These are phyloP conservation scores for Heliconius hewitsoni DNA, from an alignment of 1,140 invertebrate species.

Conservation along the genomic window DNA sequence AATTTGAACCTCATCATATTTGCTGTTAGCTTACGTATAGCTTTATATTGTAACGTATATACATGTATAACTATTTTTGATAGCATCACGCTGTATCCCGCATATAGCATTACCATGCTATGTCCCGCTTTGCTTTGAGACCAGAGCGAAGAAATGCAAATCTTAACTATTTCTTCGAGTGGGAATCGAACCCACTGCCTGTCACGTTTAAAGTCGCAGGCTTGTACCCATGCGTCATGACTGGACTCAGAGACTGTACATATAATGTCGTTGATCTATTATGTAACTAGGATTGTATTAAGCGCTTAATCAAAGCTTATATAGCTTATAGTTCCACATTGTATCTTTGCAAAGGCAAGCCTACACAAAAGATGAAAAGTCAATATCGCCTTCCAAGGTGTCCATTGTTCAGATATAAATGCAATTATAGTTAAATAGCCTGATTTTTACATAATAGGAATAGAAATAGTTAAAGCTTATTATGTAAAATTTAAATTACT, in stretches of 20 bases:
- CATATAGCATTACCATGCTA: no score
- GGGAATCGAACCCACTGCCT: no score
- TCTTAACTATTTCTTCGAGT: no score
- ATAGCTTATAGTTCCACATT: not conserved
- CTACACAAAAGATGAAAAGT: slow-evolving; percentile 6
- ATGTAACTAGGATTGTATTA: slow-evolving; percentile 3
- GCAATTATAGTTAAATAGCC: not conserved
- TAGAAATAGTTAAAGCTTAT: not conserved
- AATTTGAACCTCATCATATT: no score
- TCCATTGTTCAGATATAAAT: slow-evolving; percentile 1
- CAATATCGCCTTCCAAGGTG: slow-evolving; percentile 5
- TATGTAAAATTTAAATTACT: not conserved
- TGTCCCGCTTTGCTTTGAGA: no score
- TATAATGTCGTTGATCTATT: not conserved
- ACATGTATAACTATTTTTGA: no score
- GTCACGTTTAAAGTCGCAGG: no score
- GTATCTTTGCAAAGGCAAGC: not conserved
- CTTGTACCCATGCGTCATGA: no score
- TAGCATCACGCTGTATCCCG: no score
- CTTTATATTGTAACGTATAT: no score
- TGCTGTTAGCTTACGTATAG: no score
- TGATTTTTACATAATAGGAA: slow-evolving; percentile 3
- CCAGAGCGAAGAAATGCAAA: no score
- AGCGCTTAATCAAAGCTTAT: not conserved
- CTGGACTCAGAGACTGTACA: not conserved